Evolutionary conservation across 2,888 invertebrate species (phyloP).

Genomic region (Neocrepidodera transversa): DNA sequence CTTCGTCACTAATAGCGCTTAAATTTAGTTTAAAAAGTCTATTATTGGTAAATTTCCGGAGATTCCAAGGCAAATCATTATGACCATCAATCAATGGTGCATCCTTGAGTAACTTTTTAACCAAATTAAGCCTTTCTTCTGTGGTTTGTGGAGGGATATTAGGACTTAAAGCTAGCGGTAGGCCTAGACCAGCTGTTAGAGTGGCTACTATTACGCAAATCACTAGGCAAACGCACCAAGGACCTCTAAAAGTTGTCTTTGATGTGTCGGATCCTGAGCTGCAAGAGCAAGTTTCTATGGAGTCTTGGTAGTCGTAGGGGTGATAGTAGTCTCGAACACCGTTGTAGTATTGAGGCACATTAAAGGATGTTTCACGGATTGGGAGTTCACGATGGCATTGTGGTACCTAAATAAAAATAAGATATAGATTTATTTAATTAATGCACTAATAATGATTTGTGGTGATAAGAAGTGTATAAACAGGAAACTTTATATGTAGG

Average conservation of each 20-base stretch:
- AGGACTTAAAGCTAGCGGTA: constrained; percentile 63
- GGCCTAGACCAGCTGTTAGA: constrained; percentile 65
- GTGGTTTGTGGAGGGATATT: constrained; percentile 51
- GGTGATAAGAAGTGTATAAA: no score
- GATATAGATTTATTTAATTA: no score
- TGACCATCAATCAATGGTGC: constrained; percentile 80
- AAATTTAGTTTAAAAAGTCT: constrained; percentile 73
- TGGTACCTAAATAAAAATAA: constrained; percentile 52
- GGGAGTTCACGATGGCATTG: constrained; percentile 55
- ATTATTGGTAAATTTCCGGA: constrained; percentile 86
- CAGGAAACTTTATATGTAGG: no score
- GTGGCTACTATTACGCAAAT: constrained; percentile 67
- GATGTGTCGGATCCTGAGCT: constrained; percentile 65
- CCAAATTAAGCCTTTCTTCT: constrained; percentile 68
- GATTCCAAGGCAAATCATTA: constrained; percentile 90
- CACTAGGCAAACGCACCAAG: constrained; percentile 66
- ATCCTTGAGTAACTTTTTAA: constrained; percentile 71
- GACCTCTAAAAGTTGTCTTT: constrained; percentile 61
- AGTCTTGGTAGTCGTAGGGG: constrained; percentile 49
- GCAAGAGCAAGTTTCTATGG: constrained; percentile 55
- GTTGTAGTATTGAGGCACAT: constrained; percentile 53
- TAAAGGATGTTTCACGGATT: constrained; percentile 55
- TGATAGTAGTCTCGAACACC: constrained; percentile 46
- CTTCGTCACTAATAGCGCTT: constrained; percentile 70
- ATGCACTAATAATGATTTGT: no score